Evolutionary conservation across 2,113 vertebrate species (phyloP).

Genomic region (Elaphurus davidianus): DNA sequence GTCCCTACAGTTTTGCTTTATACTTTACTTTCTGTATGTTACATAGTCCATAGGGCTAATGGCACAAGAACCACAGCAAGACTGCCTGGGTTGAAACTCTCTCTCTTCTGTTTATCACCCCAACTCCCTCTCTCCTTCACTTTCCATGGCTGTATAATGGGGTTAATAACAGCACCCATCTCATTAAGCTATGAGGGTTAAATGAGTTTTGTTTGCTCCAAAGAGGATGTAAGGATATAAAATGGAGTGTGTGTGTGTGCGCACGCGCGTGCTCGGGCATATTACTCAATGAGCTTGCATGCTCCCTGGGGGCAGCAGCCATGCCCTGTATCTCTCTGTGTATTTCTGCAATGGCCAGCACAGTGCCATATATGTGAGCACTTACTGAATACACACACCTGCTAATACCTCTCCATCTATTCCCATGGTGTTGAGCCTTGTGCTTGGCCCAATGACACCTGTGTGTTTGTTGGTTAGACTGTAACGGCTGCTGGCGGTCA

Average conservation of each 20-base stretch:
- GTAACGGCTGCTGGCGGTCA: background rate
- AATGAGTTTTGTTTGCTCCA: background rate
- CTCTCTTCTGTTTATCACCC: background rate
- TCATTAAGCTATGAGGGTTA: background rate
- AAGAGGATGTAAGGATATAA: background rate
- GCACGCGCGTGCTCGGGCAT: too few species aligned
- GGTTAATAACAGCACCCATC: background rate
- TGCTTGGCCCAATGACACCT: background rate
- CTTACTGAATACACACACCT: background rate
- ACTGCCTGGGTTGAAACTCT: background rate
- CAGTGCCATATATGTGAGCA: background rate
- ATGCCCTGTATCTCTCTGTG: background rate
- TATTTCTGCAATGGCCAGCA: background rate
- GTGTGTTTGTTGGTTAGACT: background rate
- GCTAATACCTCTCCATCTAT: background rate
- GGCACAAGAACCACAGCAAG: background rate
- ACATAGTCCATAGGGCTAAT: background rate
- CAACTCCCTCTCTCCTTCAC: background rate
- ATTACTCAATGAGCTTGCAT: background rate
- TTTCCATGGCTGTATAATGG: background rate
- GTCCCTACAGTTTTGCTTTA: background rate
- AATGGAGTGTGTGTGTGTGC: background rate
- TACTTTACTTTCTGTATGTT: background rate
- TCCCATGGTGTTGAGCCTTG: background rate
- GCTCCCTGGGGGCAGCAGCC: background rate